These are phyloP conservation scores for Drosophila simulans DNA, from an alignment of 1,140 invertebrate species.

Conservation along the genomic window DNA sequence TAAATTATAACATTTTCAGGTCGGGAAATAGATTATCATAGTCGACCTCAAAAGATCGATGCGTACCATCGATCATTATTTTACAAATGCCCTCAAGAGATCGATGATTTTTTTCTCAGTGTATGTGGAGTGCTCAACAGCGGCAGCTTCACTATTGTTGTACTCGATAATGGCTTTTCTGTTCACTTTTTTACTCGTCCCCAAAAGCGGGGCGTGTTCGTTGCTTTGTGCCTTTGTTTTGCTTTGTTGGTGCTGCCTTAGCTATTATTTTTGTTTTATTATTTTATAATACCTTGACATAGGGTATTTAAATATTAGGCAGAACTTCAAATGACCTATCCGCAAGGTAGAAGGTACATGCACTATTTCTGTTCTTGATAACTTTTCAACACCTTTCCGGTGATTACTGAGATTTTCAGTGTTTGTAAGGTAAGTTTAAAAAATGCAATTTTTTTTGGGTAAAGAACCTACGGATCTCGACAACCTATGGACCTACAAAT, in stretches of 20 bases:
- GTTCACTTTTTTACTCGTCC: constrained; percentile 67
- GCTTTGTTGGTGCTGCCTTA: constrained; percentile 29
- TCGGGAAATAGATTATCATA: too few species aligned
- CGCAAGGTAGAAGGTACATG: too few species aligned
- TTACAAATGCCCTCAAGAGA: too few species aligned
- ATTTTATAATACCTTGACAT: constrained; percentile 21
- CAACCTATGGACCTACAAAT: background rate
- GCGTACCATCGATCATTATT: too few species aligned
- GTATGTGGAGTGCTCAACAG: constrained; percentile 18
- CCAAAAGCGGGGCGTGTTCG: constrained; percentile 67
- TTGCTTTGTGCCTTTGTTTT: constrained; percentile 34
- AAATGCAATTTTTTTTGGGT: too few species aligned
- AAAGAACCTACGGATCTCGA: too few species aligned
- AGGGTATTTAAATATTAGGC: constrained; percentile 7
- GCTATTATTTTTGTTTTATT: constrained; percentile 13
- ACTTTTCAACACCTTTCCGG: too few species aligned
- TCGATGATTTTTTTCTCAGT: constrained; percentile 2
- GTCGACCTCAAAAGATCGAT: too few species aligned
- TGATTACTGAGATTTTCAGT: too few species aligned
- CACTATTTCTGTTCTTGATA: too few species aligned
- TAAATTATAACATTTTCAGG: too few species aligned
- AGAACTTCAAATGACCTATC: background rate
- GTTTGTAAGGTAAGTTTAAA: too few species aligned
- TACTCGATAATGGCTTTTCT: constrained; percentile 69
- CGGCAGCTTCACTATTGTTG: constrained; percentile 20